Percentiles rank a stretch among this genome's conserved stretches.
phyloP scores from a whole-genome alignment of 2,888 invertebrate genomes.

The Plutella xylostella region DNA sequence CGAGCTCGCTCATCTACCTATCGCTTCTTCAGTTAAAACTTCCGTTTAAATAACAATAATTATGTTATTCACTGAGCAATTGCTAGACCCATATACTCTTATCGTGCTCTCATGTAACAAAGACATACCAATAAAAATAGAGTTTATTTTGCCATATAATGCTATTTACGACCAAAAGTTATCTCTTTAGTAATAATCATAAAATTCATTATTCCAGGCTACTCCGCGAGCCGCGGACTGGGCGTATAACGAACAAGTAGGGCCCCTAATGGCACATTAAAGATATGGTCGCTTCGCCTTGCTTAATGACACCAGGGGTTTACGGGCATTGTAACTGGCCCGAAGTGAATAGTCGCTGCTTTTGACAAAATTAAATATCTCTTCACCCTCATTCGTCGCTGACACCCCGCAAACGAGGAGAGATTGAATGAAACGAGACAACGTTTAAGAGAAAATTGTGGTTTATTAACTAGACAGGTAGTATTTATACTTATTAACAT shows the following conservation, averaged over 20 bases:
- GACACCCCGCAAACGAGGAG: background rate
- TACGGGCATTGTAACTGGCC: constrained; percentile 27
- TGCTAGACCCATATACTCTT: no score
- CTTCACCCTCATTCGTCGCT: background rate
- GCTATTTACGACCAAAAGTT: constrained; percentile 28
- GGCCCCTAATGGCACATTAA: constrained; percentile 46
- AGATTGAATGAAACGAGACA: constrained; percentile 26
- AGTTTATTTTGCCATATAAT: constrained; percentile 25
- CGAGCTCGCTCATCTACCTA: no score
- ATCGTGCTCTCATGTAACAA: no score
- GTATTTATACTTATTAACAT: constrained; percentile 44
- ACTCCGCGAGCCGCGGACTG: constrained; percentile 25
- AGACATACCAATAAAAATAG: constrained; percentile 19
- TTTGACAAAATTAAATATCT: background rate
- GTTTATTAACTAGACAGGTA: constrained; percentile 61
- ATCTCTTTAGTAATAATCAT: constrained; percentile 38
- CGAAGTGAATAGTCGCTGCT: background rate
- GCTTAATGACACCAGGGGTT: constrained; percentile 39
- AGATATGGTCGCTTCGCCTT: constrained; percentile 41
- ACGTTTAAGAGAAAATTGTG: constrained; percentile 49
- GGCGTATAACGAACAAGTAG: constrained; percentile 33
- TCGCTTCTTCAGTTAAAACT: no score
- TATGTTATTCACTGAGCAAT: no score
- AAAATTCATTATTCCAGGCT: constrained; percentile 38
- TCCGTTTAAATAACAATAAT: no score